phyloP scores from a whole-genome alignment of 92 coral and sea anemone species.

The Bergia sp. region DNA sequence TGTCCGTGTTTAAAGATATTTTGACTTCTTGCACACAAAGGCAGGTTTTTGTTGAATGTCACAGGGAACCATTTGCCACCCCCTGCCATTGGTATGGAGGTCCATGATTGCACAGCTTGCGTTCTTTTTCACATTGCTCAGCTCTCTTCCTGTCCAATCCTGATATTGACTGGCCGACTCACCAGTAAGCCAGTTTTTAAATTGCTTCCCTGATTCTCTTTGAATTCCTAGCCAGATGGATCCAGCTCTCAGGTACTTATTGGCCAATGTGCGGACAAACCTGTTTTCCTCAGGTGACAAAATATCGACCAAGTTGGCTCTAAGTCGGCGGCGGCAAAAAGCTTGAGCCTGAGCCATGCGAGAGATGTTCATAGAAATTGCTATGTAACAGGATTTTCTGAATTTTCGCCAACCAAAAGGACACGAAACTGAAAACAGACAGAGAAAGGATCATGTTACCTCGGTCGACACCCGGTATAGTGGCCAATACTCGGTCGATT shows the following conservation, averaged over 20 bases:
- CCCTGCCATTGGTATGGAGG: neutral
- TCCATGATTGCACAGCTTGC: neutral
- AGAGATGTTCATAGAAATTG: neutral
- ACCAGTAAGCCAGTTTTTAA: neutral
- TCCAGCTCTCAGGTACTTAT: neutral
- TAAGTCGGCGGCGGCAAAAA: neutral
- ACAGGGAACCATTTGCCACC: neutral
- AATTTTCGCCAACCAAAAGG: constrained; percentile 1
- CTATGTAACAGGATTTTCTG: neutral
- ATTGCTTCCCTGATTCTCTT: neutral
- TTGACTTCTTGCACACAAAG: constrained; percentile 7
- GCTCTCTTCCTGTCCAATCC: neutral
- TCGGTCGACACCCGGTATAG: no score
- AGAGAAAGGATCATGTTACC: no score
- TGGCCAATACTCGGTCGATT: no score
- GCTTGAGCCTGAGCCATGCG: neutral
- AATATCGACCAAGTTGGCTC: neutral
- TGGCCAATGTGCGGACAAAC: neutral
- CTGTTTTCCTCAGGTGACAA: neutral
- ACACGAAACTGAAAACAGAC: neutral
- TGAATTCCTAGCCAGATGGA: constrained; percentile 10
- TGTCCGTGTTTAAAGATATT: neutral
- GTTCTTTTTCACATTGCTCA: neutral
- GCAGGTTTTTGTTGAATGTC: neutral
- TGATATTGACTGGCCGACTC: neutral